These are phyloP conservation scores for Zaprionus davidi DNA, from an alignment of 1,140 invertebrate species.

Conservation along the genomic window DNA sequence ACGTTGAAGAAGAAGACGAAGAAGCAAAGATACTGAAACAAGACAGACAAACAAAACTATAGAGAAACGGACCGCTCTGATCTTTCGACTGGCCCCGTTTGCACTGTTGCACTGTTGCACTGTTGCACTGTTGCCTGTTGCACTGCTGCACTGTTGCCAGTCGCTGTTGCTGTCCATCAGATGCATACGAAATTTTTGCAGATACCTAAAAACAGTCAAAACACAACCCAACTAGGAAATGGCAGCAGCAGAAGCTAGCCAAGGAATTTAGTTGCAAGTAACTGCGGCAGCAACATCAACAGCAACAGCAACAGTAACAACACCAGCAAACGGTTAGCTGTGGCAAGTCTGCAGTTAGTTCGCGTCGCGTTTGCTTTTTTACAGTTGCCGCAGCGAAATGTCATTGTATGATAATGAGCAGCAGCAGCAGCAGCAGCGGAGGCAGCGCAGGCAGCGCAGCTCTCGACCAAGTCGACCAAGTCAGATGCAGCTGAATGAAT, in stretches of 20 bases:
- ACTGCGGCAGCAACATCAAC: slow-evolving; percentile 8
- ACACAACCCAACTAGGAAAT: slow-evolving; percentile 75
- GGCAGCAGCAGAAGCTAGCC: slow-evolving; percentile 51
- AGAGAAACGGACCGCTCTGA: slow-evolving; percentile 54
- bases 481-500: slow-evolving; percentile 80
- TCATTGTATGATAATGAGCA: slow-evolving; percentile 83
- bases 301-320: slow-evolving; percentile 15
- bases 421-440: slow-evolving; percentile 8
- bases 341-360: slow-evolving; percentile 66
- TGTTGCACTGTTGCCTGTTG: slow-evolving; percentile 43
- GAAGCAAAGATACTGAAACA: slow-evolving; percentile 2
- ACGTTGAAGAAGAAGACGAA: slow-evolving; percentile 2
- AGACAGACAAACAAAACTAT: slow-evolving; percentile 13
- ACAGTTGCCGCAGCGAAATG: slow-evolving; percentile 71
- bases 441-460: not conserved
- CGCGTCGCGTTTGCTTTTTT: slow-evolving; percentile 35
- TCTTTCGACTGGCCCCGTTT: slow-evolving; percentile 70
- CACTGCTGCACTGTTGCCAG: slow-evolving; percentile 52
- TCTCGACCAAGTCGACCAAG: slow-evolving; percentile 53
- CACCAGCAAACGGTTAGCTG: slow-evolving; percentile 59
- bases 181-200: slow-evolving; percentile 78
- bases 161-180: slow-evolving; percentile 74
- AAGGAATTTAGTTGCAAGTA: slow-evolving; percentile 52
- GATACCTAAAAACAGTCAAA: slow-evolving; percentile 78
- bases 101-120: slow-evolving; percentile 29